Percentiles rank a stretch among this genome's conserved stretches.
Evolutionary conservation across 2,113 vertebrate species (phyloP).

Genomic region (Chamaetylas fuelleborni): DNA sequence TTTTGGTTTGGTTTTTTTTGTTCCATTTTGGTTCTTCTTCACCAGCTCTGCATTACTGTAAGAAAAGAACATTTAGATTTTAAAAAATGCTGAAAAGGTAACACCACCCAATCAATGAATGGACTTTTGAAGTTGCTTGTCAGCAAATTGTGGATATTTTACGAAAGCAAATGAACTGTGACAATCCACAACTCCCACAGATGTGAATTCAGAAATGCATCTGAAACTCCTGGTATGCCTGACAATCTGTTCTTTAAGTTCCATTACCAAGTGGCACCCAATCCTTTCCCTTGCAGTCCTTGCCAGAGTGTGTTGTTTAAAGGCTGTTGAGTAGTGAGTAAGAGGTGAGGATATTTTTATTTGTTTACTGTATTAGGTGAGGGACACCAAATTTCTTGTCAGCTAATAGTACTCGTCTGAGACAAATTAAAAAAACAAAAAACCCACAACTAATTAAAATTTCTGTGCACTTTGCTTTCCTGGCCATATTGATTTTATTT

Average conservation of each 20-base stretch:
- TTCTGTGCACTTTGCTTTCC: constrained; percentile 84
- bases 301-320: constrained; percentile 75
- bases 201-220: constrained; percentile 84
- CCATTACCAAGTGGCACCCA: constrained; percentile 79
- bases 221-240: constrained; percentile 81
- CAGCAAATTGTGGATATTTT: constrained; percentile 83
- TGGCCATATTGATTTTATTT: constrained; percentile 84
- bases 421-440: constrained; percentile 64
- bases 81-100: constrained; percentile 72
- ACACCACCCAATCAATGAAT: constrained; percentile 75
- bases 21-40: constrained; percentile 60
- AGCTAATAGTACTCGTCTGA: constrained; percentile 73
- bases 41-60: constrained; percentile 76
- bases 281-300: constrained; percentile 76
- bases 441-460: constrained; percentile 79
- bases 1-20: constrained; percentile 47
- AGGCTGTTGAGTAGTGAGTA: constrained; percentile 78
- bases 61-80: constrained; percentile 69
- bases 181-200: constrained; percentile 84
- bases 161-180: constrained; percentile 81
- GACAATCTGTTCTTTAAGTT: constrained; percentile 85
- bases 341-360: constrained; percentile 72
- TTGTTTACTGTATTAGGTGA: constrained; percentile 80
- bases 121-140: constrained; percentile 82
- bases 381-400: constrained; percentile 79